Evolutionary conservation across 2,888 invertebrate genomes (phyloP), one percentile per base, ranked within the genome.

Genomic region (Physocephala rufipes): DNA sequence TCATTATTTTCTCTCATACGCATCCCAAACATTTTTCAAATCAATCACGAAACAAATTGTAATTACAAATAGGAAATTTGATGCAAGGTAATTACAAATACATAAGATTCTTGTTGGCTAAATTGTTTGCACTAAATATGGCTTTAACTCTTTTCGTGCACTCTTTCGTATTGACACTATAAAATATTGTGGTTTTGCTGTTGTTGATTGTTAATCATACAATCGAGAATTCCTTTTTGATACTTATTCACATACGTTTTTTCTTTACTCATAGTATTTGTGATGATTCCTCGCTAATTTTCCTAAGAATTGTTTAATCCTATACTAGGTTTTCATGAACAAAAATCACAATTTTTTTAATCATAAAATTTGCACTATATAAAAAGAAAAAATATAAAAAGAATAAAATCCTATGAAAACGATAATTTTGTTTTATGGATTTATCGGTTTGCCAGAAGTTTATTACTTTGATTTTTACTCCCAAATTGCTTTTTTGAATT

Each of bases 11-110:
- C 67, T 66, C 66, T 65, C 62, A 72, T 61, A 71, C 58, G 63
- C 69, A 55, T 63, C 66, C 64, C 72, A 70, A 66, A 59, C 51
- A 63, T 69, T 36, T 53, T 36, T 9, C 36, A 36, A 36, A 36
- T 49, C 55, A 43, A 65, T 64, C 68, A 64, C 64, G 28, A 69
- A 68, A n/a, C 49, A 66, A 66, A 70, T 68, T 68, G 68, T 68
- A 68, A 62, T 68, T 62, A 51, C 58, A 70, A 69, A 80, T 84
- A 90, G 90, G 88, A 87, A 88, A 89, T 85, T 86, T 89, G 79
- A 87, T 90, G 85, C 89, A 90, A 90, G 90, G 90, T 89, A 88
- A 87, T 79, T 80, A 79, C 76, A 55, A 67, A 67, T 24, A 45
- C 4, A 28, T 58, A 58, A 26, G 26, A 58, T 3, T 36, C 36